Evolutionary conservation across 2,888 invertebrate genomes (phyloP), one percentile per base, ranked within the genome.

Genomic region (Flexamia atlantica): DNA sequence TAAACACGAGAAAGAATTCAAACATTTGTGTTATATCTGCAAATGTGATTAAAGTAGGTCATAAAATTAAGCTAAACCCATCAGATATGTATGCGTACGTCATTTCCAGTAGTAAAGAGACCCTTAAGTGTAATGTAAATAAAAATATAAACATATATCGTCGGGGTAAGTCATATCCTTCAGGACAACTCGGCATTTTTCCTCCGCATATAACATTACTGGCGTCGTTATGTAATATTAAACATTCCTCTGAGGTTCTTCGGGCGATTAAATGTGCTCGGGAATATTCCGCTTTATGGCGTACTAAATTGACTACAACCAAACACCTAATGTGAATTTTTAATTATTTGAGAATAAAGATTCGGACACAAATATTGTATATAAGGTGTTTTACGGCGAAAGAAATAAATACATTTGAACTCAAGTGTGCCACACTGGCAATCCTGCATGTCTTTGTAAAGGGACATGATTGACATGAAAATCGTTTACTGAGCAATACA

Each of bases 181-280:
- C 3, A 14, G 50, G 50, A 50, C 17, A 4, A 9, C 14, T 4
- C 14, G 64, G 30, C 64, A 64, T 64, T 64, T 30, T 64, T 5
- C 64, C 64, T 64, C 28, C 64, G n/a, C 64, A 64, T 30, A 64
- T 64, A 30, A 28, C 64, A 64, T 64, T 64, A 64, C 64, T 64
- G 64, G 64, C 64, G 64, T 28, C 25, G 64, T 64, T 64, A 28
- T 64, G 30, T 64, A 14, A 28, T 64, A 64, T 64, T 64, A 64
- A 64, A 64, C 64, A 64, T 64, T 64, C 64, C 64, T 64, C 9
- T 4, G 28, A 4, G 64, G 64, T 28, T 64, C 64, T 64, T 64
- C 3, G 17, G 30, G 64, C 12, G 64, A 64, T 64, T 64, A 28
- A 28, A 64, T 64, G 64, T 28, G 3, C 9, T 0, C 30, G 30